Conservation (phyloP, 2,113 vertebrate genomes). For the Chelonoidis abingdonii region DNA sequence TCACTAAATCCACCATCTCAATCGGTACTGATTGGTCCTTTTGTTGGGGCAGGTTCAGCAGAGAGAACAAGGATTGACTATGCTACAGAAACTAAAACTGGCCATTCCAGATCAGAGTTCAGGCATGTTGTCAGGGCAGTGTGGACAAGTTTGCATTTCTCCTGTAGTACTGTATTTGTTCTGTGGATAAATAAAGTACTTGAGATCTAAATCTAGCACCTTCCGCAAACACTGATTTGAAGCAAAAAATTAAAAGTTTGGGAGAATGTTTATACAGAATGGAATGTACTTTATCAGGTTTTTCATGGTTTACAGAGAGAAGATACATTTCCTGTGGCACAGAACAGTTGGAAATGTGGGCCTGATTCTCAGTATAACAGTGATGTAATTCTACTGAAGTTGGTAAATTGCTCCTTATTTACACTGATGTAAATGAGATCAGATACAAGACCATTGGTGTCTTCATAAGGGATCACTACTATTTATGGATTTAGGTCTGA, state of each 20-base stretch:
- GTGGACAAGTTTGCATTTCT: background rate
- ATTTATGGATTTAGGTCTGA: rapidly evolving
- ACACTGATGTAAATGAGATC: background rate
- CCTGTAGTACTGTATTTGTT: background rate
- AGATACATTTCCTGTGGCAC: background rate
- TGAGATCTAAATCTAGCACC: background rate
- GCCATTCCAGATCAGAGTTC: background rate
- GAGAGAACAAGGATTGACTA: background rate
- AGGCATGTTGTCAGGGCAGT: background rate
- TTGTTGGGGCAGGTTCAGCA: background rate
- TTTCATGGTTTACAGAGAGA: background rate
- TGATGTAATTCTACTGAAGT: background rate
- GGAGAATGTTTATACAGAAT: background rate
- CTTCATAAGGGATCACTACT: rapidly evolving
- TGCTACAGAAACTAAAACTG: background rate
- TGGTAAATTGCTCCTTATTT: background rate
- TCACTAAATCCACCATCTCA: background rate
- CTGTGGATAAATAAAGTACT: background rate
- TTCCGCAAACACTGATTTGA: background rate
- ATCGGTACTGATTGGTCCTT: rapidly evolving
- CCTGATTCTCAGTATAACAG: background rate
- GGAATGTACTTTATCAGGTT: background rate
- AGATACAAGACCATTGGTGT: background rate
- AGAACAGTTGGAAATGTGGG: background rate
- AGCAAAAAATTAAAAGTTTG: background rate